phyloP scores from a whole-genome alignment of 1,140 invertebrate species.

The Lepidurus couesii region DNA sequence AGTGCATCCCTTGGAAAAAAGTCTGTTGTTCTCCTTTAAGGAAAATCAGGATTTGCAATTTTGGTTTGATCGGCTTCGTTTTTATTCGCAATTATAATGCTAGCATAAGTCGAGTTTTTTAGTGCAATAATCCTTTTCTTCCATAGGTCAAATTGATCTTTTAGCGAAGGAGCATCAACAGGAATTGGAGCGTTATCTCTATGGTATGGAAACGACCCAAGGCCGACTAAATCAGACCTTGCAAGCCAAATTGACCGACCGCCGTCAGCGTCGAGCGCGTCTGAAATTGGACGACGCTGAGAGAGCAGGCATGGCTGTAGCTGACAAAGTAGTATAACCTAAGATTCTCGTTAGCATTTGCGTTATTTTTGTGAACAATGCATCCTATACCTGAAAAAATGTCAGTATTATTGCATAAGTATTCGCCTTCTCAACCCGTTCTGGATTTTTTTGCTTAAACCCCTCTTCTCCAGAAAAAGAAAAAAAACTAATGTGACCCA shows the following conservation, averaged over 20 bases:
- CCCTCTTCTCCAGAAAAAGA: not conserved
- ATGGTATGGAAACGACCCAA: constrained; percentile 28
- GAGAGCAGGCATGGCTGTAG: constrained; percentile 23
- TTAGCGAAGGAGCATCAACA: constrained; percentile 43
- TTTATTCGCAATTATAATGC: too few relatives aligned
- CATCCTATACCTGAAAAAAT: not conserved
- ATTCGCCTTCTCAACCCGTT: not conserved
- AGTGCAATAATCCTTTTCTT: not conserved
- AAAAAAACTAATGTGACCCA: constrained; percentile 1
- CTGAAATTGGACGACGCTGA: constrained; percentile 29
- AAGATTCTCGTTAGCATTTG: not conserved
- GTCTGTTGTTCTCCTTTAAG: too few relatives aligned
- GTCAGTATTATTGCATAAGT: not conserved
- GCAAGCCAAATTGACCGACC: constrained; percentile 28
- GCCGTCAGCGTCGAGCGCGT: constrained; percentile 27
- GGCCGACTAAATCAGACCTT: constrained; percentile 26
- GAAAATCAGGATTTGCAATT: too few relatives aligned
- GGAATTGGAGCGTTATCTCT: constrained; percentile 38
- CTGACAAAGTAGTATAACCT: not conserved
- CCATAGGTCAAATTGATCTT: constrained; percentile 44
- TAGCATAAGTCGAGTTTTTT: not conserved
- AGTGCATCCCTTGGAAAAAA: too few relatives aligned
- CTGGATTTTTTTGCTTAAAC: not conserved
- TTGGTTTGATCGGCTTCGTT: too few relatives aligned
- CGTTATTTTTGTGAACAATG: not conserved